These are phyloP conservation scores for Eupithecia insigniata DNA, from an alignment of 2,888 invertebrate genomes.

Conservation along the genomic window DNA sequence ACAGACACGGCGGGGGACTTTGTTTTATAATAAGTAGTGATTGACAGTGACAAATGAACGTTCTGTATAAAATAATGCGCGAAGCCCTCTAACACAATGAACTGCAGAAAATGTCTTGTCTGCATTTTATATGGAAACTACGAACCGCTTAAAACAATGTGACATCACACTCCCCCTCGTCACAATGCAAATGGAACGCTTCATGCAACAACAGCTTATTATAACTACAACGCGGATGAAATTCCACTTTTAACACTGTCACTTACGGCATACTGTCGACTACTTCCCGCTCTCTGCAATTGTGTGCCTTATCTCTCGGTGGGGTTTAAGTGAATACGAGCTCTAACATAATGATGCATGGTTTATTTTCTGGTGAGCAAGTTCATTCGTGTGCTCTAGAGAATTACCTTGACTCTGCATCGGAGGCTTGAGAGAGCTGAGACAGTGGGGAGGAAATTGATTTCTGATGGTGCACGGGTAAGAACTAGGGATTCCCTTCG, in stretches of 20 bases:
- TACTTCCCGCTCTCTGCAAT: slow-evolving; percentile 17
- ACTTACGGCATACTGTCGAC: slow-evolving; percentile 31
- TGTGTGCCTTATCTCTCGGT: slow-evolving; percentile 31
- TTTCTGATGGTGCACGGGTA: slow-evolving; percentile 40
- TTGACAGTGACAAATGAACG: neutral
- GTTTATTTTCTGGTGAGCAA: slow-evolving; percentile 35
- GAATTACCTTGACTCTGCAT: slow-evolving; percentile 54
- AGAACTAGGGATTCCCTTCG: slow-evolving; percentile 24
- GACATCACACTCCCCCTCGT: slow-evolving; percentile 39
- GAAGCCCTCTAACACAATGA: slow-evolving; percentile 6
- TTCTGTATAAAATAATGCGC: neutral
- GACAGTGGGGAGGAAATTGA: slow-evolving; percentile 45
- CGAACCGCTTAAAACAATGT: slow-evolving; percentile 42
- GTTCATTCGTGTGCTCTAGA: slow-evolving; percentile 51
- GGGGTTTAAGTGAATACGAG: slow-evolving; percentile 24
- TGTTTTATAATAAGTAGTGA: too few relatives aligned
- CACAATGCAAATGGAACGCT: slow-evolving; percentile 44
- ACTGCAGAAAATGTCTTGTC: slow-evolving; percentile 32
- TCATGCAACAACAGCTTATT: slow-evolving; percentile 38
- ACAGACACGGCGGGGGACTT: too few relatives aligned
- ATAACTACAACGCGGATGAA: slow-evolving; percentile 22
- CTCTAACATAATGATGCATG: slow-evolving; percentile 29
- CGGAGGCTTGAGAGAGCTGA: slow-evolving; percentile 44
- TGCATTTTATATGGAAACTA: slow-evolving; percentile 40
- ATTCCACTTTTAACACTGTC: slow-evolving; percentile 21